Evolutionary conservation across 2,113 vertebrate species (phyloP).

Genomic region (Scomber scombrus): DNA sequence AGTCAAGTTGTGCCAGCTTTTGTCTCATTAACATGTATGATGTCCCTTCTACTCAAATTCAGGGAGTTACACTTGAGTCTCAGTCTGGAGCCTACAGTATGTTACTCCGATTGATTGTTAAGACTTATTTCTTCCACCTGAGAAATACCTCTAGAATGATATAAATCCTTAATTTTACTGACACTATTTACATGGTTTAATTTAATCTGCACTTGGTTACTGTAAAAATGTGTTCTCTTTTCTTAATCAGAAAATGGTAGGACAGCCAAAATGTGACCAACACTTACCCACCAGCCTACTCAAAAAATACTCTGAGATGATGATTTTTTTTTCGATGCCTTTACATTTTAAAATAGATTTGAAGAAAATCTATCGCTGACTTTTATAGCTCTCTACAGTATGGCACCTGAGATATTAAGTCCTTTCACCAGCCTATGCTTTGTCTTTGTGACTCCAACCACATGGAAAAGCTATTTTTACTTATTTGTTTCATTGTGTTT

Average conservation of each 20-base stretch:
- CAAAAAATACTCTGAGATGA: conserved; percentile 1
- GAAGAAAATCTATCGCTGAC: not conserved
- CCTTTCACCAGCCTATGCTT: not conserved
- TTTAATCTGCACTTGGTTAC: not conserved
- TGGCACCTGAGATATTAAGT: not conserved
- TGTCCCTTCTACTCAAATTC: not conserved
- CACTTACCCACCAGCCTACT: not conserved
- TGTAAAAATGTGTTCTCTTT: not conserved
- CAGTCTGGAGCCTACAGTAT: not conserved
- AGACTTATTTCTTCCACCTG: not conserved
- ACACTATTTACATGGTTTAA: not conserved
- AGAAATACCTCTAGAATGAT: not conserved
- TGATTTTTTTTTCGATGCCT: not conserved
- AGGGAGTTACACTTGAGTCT: not conserved
- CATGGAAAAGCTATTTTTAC: conserved; percentile 8
- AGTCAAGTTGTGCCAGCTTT: conserved; percentile 14
- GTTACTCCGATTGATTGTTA: not conserved
- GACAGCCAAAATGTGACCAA: not conserved
- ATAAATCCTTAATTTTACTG: not conserved
- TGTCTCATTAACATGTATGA: conserved; percentile 6
- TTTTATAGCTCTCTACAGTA: not conserved
- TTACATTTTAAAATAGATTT: conserved; percentile 1
- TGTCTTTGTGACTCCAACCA: not conserved
- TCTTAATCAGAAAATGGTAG: conserved; percentile 2
- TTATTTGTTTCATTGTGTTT: not conserved